Base-by-base conservation (phyloP, 2,113 vertebrate genomes). In the Condylura cristata region DNA sequence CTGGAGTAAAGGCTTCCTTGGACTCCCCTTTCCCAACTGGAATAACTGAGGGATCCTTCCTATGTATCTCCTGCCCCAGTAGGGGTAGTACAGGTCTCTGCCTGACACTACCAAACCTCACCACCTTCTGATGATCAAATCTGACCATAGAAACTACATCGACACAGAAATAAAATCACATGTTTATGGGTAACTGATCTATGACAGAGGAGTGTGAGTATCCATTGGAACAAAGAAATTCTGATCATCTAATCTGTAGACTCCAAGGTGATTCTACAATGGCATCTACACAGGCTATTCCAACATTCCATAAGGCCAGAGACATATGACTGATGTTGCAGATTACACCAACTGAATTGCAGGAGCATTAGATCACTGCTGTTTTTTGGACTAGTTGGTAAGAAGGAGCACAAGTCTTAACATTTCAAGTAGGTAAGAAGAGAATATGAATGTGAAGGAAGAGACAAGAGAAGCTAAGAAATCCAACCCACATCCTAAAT, bases 371-470 rank as follows among this genome's bases (percentile, higher is more conserved):
- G 22, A 53, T 11, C 39, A 81, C 44, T 30, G 34, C 12, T 60
- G 2, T 85, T 74, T 28, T 88, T 88, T 58, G 11, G 5, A 71
- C 60, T 81, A 89, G 22, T 48, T 70, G 20, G 53, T 8, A 89
- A 91, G 80, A 92, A 93, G 74, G 8, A 32, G 20, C 66, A 60
- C 16, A 74, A 32, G 60, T 66, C 37, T 84, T 75, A 34, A 66
- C 37, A 66, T 41, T 84, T 71, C 53, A 39, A 92, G 14, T 53
- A 86, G 37, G 87, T 71, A 90, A 88, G 85, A 78, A 78, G 24
- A 81, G 30, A 95, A 72, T 86, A 89, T 20, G 16, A 90, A 76
- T 44, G 11, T 80, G 66, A 87, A 91, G 26, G 65, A 89, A 90
- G 44, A 80, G 11, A n/a, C 26, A 86, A 72, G 17, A 83, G 2